Evolutionary conservation across 2,888 invertebrate species (phyloP).

Genomic region (Caenorhabditis macrosperma): DNA sequence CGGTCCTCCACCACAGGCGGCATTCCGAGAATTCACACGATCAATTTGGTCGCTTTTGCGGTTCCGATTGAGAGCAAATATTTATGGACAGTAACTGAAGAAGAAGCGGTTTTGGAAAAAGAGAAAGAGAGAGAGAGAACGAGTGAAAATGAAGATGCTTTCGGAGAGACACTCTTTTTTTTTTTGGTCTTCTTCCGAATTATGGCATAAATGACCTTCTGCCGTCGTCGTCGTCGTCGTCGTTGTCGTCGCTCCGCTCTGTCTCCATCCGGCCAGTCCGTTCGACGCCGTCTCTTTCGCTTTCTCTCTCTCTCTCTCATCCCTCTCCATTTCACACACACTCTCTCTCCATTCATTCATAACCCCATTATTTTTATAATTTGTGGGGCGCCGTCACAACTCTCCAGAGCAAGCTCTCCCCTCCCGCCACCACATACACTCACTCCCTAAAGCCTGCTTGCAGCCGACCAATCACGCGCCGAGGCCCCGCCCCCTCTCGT

Average conservation of each 20-base stretch:
- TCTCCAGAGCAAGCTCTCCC: not conserved
- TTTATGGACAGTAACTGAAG: not conserved
- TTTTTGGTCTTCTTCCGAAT: conserved; percentile 10
- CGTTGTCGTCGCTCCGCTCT: not conserved
- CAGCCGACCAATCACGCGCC: conserved; percentile 43
- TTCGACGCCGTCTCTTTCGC: conserved; percentile 20
- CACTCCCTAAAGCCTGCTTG: conserved; percentile 3
- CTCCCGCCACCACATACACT: too few relatives aligned
- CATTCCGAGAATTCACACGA: not conserved
- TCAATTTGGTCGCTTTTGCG: conserved; percentile 1
- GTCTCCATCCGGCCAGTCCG: conserved; percentile 13
- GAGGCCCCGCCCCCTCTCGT: conserved; percentile 54
- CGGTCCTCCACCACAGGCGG: not conserved
- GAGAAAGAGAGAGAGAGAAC: not conserved
- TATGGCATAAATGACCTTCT: conserved; percentile 24
- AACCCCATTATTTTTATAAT: conserved; percentile 53
- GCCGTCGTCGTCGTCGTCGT: too few relatives aligned
- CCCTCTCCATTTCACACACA: conserved; percentile 7
- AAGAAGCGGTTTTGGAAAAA: not conserved
- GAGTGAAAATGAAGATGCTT: not conserved
- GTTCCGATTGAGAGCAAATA: not conserved
- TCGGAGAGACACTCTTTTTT: not conserved
- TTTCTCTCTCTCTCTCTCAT: conserved; percentile 3
- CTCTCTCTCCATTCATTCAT: conserved; percentile 5
- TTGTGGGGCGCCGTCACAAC: conserved; percentile 17